These are phyloP conservation scores for Heliconius ismenius DNA, from an alignment of 2,888 invertebrate genomes.

Conservation along the genomic window DNA sequence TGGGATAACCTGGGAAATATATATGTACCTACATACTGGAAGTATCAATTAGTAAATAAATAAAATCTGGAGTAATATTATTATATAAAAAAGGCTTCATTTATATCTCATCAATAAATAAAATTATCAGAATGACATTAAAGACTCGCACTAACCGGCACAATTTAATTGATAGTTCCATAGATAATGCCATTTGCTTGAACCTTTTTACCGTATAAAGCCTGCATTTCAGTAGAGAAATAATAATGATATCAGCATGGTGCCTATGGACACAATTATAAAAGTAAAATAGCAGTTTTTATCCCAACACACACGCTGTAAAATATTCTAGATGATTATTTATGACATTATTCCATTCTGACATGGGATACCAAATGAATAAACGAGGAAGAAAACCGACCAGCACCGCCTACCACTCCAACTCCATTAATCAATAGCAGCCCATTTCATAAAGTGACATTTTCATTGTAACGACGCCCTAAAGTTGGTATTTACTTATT, in stretches of 20 bases:
- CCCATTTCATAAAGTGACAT: constrained; percentile 79
- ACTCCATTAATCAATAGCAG: constrained; percentile 73
- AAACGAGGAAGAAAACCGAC: constrained; percentile 67
- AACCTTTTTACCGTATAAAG: constrained; percentile 1
- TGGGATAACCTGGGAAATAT: neutral
- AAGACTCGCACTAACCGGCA: neutral
- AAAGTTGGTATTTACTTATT: constrained; percentile 71
- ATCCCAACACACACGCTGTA: constrained; percentile 8
- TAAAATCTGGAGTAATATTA: neutral
- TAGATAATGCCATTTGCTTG: constrained; percentile 15
- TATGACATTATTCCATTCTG: constrained; percentile 50
- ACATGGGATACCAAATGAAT: constrained; percentile 59
- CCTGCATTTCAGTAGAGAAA: neutral
- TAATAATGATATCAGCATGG: neutral
- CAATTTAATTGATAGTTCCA: constrained; percentile 10
- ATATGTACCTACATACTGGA: too few species aligned
- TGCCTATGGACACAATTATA: neutral
- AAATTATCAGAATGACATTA: neutral
- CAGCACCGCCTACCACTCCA: constrained; percentile 58
- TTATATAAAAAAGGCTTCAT: neutral
- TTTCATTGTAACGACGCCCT: constrained; percentile 72
- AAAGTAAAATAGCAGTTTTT: constrained; percentile 22
- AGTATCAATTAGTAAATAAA: too few species aligned
- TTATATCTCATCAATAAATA: neutral
- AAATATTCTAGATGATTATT: constrained; percentile 51